phyloP scores from a whole-genome alignment of 2,113 vertebrate species.

The Cercocebus atys region DNA sequence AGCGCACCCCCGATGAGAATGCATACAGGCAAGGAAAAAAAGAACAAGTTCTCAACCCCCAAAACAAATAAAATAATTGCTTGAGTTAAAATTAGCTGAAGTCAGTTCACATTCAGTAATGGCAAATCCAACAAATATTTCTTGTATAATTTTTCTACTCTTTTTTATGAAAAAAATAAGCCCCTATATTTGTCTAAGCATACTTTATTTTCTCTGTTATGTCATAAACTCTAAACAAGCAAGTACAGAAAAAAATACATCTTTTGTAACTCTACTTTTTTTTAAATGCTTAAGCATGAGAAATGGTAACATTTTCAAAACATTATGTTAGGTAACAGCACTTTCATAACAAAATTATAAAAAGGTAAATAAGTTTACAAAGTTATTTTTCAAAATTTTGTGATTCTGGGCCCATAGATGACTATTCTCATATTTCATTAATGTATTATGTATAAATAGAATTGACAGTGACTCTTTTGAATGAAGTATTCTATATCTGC shows the following conservation, averaged over 20 bases:
- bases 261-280: neutral
- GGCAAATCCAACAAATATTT: neutral
- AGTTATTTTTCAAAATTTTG: neutral
- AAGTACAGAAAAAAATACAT: neutral
- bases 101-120: slow-evolving; percentile 15
- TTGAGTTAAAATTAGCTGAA: neutral
- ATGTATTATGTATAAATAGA: neutral
- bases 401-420: neutral
- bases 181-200: neutral
- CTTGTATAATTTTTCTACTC: neutral
- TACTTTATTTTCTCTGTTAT: neutral
- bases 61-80: neutral
- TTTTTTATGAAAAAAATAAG: neutral
- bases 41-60: neutral
- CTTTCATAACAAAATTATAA: neutral
- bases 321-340: neutral
- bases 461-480: neutral
- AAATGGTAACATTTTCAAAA: neutral
- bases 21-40: neutral
- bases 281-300: neutral
- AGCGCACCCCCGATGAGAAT: neutral
- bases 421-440: neutral
- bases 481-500: neutral
- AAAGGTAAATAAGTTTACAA: neutral
- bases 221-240: neutral